Conservation (phyloP, 2,888 invertebrate genomes). For the Cerastis rubricosa region DNA sequence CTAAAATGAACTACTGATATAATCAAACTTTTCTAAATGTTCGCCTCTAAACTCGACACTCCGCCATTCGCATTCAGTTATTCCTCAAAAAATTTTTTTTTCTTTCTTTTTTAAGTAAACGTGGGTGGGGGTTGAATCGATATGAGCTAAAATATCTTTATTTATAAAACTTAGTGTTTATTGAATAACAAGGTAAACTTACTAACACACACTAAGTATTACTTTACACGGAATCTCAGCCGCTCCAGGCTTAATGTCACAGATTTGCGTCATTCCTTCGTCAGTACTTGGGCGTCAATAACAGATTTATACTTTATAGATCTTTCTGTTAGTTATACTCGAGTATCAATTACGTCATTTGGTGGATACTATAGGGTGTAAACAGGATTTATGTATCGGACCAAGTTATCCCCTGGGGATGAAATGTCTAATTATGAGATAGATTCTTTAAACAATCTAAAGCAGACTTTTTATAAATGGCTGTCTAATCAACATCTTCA, state of each 20-base stretch:
- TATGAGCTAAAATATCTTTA: not conserved
- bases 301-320: conserved; percentile 42
- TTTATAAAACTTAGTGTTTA: not conserved
- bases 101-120: no score
- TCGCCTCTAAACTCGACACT: not conserved
- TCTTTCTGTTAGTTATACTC: conserved; percentile 12
- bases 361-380: not conserved
- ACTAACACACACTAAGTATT: not conserved
- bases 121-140: no score
- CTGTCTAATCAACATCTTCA: not conserved
- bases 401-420: not conserved
- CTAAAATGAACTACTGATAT: not conserved
- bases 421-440: not conserved
- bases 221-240: conserved; percentile 31
- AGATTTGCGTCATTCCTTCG: conserved; percentile 35
- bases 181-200: not conserved
- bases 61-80: not conserved
- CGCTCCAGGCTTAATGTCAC: conserved; percentile 1
- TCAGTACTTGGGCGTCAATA: conserved; percentile 36
- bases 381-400: conserved; percentile 1
- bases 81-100: not conserved
- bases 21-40: not conserved
- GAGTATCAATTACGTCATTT: conserved; percentile 24
- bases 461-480: not conserved
- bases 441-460: not conserved